These are phyloP conservation scores for Colletes gigas DNA, from an alignment of 1,140 invertebrate species.

Conservation along the genomic window DNA sequence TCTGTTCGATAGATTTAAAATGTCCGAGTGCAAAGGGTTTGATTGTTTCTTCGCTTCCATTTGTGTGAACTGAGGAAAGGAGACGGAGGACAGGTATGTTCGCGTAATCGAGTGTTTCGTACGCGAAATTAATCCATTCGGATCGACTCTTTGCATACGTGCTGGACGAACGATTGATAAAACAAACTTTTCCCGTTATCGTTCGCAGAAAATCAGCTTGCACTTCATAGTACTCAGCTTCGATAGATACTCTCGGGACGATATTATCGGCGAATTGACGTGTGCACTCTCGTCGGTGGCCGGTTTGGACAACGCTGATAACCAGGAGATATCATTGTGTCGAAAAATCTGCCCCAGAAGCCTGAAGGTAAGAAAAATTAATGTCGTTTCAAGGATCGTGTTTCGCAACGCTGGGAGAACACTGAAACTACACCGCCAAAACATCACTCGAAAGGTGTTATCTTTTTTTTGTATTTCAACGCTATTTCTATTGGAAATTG, in stretches of 20 bases:
- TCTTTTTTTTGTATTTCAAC: no score
- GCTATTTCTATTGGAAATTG: no score
- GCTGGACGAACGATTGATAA: background rate
- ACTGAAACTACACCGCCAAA: no score
- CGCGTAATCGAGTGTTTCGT: no score
- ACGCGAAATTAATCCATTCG: background rate
- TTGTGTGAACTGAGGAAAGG: no score
- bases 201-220: slow-evolving; percentile 88
- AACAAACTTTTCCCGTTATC: slow-evolving; percentile 25
- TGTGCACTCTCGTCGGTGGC: slow-evolving; percentile 88
- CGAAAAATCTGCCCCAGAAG: slow-evolving; percentile 93
- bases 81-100: no score
- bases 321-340: slow-evolving; percentile 88
- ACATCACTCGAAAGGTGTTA: no score
- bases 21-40: no score
- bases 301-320: slow-evolving; percentile 89
- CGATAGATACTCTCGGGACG: slow-evolving; percentile 97
- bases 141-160: background rate
- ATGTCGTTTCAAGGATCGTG: background rate
- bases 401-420: no score
- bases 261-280: slow-evolving; percentile 98
- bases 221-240: slow-evolving; percentile 98
- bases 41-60: no score
- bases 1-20: no score
- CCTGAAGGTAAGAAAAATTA: slow-evolving; percentile 85